Evolutionary conservation across 2,888 invertebrate species (phyloP).

Genomic region (Plagodis pulveraria): DNA sequence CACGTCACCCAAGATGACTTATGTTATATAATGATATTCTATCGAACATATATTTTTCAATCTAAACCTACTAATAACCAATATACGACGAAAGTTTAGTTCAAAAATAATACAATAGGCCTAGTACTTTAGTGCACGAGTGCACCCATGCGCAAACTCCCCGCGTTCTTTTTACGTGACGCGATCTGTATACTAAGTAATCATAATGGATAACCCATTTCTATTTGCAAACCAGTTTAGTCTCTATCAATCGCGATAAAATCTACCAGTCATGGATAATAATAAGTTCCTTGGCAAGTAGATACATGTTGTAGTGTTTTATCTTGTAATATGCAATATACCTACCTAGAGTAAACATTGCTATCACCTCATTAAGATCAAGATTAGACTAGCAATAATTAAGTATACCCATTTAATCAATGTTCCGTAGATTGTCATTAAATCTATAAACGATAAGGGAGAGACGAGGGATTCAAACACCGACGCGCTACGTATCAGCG

Average conservation of each 20-base stretch:
- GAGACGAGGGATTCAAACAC: too few species aligned
- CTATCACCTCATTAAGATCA: conserved; percentile 3
- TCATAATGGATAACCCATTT: too few species aligned
- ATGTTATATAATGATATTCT: background rate
- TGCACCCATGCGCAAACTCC: background rate
- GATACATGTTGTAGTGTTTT: background rate
- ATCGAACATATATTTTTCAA: background rate
- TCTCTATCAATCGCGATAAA: too few species aligned
- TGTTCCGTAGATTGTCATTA: background rate
- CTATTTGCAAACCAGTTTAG: too few species aligned
- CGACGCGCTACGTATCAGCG: background rate
- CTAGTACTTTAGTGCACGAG: background rate
- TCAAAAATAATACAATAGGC: background rate
- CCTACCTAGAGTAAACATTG: background rate
- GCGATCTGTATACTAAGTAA: too few species aligned
- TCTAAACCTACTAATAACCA: background rate
- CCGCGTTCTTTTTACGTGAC: too few species aligned
- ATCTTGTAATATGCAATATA: background rate
- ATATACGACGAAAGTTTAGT: background rate
- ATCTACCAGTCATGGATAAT: too few species aligned
- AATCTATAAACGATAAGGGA: too few species aligned
- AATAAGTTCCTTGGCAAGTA: background rate
- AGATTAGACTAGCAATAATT: background rate
- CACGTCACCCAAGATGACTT: too few species aligned
- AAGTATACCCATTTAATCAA: background rate